phyloP scores from a whole-genome alignment of 2,888 invertebrate genomes.

The Hypselothyrea guttata region DNA sequence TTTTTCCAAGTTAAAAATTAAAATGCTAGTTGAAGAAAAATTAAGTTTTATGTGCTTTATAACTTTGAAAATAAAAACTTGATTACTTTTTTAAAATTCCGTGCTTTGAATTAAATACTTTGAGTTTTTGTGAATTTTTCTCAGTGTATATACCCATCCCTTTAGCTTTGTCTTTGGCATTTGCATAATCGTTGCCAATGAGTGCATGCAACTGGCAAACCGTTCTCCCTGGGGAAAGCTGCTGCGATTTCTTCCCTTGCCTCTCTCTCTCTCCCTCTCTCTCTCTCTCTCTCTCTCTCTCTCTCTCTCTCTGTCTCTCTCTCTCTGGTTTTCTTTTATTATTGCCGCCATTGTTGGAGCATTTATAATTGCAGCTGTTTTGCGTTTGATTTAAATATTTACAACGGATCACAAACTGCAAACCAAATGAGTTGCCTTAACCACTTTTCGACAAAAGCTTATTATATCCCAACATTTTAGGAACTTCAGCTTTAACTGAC shows the following conservation, averaged over 20 bases:
- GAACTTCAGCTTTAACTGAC: too few species aligned
- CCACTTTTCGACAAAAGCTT: too few species aligned
- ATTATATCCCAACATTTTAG: too few species aligned
- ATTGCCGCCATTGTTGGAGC: constrained; percentile 31
- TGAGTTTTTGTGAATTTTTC: constrained; percentile 9
- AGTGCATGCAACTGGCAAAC: constrained; percentile 45
- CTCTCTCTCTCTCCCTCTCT: not conserved
- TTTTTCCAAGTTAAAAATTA: too few species aligned
- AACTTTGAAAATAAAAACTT: too few species aligned
- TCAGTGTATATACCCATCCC: constrained; percentile 7
- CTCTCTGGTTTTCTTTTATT: not conserved
- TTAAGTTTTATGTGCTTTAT: too few species aligned
- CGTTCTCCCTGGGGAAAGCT: constrained; percentile 15
- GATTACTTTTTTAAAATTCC: too few species aligned
- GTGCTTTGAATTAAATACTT: too few species aligned
- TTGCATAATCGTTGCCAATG: constrained; percentile 68
- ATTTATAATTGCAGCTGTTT: constrained; percentile 53
- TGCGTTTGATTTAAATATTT: constrained; percentile 27
- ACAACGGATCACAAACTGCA: constrained; percentile 7
- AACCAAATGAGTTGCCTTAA: not conserved
- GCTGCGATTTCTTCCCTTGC: constrained; percentile 22
- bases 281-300: not conserved
- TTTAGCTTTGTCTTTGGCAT: constrained; percentile 43
- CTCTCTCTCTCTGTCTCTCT: not conserved
- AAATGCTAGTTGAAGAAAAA: too few species aligned